phyloP scores from a whole-genome alignment of 2,113 vertebrate genomes.

The Onychorhynchus coronatus region DNA sequence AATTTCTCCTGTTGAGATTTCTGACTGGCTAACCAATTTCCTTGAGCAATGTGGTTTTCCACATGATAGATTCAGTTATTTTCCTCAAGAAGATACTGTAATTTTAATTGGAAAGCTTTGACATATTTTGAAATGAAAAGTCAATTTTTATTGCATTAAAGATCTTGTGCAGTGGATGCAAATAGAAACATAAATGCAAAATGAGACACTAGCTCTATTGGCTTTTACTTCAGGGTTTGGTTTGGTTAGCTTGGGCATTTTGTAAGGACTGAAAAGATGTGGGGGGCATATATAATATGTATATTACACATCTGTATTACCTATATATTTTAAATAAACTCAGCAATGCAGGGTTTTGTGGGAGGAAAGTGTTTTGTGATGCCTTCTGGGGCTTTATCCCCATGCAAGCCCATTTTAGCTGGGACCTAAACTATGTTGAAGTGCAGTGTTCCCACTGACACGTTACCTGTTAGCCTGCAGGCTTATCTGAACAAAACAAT shows the following conservation, averaged over 20 bases:
- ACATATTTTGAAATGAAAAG: not conserved
- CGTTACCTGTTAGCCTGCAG: not conserved
- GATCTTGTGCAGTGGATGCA: not conserved
- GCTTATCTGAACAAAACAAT: not conserved
- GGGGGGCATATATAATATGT: not conserved
- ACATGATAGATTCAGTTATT: slow-evolving; percentile 29
- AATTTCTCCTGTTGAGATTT: slow-evolving; percentile 19
- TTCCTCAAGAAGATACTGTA: slow-evolving; percentile 23
- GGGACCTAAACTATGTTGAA: not conserved
- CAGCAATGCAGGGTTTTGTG: not conserved
- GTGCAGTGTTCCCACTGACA: not conserved
- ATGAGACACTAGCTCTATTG: not conserved
- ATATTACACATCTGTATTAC: not conserved
- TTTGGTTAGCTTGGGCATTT: not conserved
- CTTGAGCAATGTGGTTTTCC: slow-evolving; percentile 26
- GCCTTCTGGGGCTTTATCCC: not conserved
- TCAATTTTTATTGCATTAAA: slow-evolving; percentile 28
- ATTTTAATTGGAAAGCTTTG: slow-evolving; percentile 54
- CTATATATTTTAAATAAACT: not conserved
- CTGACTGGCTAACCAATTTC: slow-evolving; percentile 38
- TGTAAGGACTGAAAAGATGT: not conserved
- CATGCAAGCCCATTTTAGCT: not conserved
- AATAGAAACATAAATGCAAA: slow-evolving; percentile 7
- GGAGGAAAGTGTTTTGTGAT: not conserved
- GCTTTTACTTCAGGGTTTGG: not conserved